Percentiles rank a stretch among this genome's conserved stretches.
phyloP scores from a whole-genome alignment of 1,140 invertebrate species.

The Mercenaria mercenaria region DNA sequence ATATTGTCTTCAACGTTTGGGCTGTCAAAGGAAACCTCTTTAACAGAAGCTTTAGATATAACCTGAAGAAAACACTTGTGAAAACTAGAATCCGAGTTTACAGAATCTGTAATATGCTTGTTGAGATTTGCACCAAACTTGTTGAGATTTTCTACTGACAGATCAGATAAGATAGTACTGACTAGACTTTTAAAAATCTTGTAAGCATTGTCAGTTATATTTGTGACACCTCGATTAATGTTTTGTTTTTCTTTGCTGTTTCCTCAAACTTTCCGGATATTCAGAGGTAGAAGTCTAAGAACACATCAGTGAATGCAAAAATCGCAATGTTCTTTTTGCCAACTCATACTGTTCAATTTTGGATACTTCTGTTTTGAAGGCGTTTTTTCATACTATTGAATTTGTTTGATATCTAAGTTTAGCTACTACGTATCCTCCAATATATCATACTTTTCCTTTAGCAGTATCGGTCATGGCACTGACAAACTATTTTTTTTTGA shows the following conservation, averaged over 20 bases:
- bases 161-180: background rate
- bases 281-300: background rate
- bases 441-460: conserved; percentile 29
- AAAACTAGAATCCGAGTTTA: background rate
- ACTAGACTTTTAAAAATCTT: conserved; percentile 2
- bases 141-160: background rate
- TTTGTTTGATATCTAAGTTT: conserved; percentile 25
- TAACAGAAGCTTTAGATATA: conserved; percentile 4
- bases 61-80: background rate
- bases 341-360: no score
- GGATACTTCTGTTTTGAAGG: background rate
- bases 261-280: background rate
- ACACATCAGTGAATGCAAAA: background rate
- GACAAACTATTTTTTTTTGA: conserved; percentile 5
- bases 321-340: conserved; percentile 1
- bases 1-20: background rate
- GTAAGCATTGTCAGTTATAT: conserved; percentile 4
- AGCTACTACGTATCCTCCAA: conserved; percentile 20
- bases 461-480: conserved; percentile 5
- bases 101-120: background rate
- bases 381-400: background rate
- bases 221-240: background rate
- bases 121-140: background rate
- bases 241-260: background rate
- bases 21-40: conserved; percentile 40